Percentiles rank a stretch among this genome's conserved stretches.
These are phyloP conservation scores for Athalia cordata DNA, from an alignment of 2,888 invertebrate genomes.

Conservation along the genomic window DNA sequence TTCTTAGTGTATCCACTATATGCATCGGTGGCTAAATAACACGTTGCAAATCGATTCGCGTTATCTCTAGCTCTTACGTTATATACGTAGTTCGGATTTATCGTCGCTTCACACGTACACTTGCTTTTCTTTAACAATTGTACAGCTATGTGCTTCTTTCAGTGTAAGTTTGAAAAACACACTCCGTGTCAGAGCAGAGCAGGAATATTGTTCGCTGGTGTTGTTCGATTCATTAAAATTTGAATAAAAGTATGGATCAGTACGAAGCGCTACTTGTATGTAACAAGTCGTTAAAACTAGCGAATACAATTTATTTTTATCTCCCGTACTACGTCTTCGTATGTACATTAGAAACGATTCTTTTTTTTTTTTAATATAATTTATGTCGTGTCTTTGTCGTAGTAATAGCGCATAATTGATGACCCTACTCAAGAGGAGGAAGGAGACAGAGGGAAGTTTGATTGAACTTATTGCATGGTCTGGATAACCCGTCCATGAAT, in stretches of 20 bases:
- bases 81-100: conserved; percentile 3
- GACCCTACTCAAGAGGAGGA: too few relatives aligned
- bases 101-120: neutral
- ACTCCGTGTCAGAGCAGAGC: neutral
- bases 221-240: neutral
- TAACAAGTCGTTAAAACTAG: too few relatives aligned
- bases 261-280: too few relatives aligned
- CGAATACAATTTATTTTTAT: too few relatives aligned
- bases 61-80: conserved; percentile 13
- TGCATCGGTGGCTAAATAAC: conserved; percentile 10
- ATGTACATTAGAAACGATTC: too few relatives aligned
- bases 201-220: neutral
- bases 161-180: too few relatives aligned
- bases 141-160: too few relatives aligned
- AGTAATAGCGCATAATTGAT: too few relatives aligned
- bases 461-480: neutral
- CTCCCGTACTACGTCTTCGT: too few relatives aligned
- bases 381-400: too few relatives aligned
- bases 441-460: neutral
- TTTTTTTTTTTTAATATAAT: too few relatives aligned
- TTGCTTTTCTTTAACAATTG: neutral
- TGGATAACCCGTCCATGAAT: neutral
- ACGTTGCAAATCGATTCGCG: conserved; percentile 9
- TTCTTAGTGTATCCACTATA: conserved; percentile 52
- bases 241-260: too few relatives aligned